Conservation (phyloP, 2,113 vertebrate genomes). For the Caracal caracal region DNA sequence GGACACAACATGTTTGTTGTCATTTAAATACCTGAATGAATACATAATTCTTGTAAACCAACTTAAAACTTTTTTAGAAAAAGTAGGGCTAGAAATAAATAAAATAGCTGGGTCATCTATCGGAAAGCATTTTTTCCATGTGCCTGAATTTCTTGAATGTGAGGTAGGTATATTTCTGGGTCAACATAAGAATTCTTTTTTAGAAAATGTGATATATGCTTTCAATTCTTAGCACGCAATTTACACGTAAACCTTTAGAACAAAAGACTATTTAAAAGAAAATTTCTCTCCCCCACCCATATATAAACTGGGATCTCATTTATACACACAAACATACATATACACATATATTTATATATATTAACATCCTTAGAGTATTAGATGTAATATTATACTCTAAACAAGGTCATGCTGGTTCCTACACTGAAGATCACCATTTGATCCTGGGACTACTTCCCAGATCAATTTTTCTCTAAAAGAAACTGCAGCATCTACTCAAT, state of each 20-base stretch:
- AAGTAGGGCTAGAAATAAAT: neutral
- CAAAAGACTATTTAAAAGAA: neutral
- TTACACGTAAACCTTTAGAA: slow-evolving; percentile 35
- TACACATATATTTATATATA: no score
- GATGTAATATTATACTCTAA: neutral
- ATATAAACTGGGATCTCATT: neutral
- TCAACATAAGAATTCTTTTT: neutral
- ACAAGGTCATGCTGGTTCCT: neutral
- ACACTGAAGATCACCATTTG: neutral
- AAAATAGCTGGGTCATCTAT: neutral
- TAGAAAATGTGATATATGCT: slow-evolving; percentile 1
- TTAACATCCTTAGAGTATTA: neutral
- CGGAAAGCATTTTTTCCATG: neutral
- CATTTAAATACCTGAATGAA: neutral
- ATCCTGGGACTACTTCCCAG: neutral
- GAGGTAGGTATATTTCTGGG: neutral
- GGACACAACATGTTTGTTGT: neutral
- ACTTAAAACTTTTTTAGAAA: neutral
- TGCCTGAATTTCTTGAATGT: neutral
- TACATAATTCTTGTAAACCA: neutral
- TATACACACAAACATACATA: neutral
- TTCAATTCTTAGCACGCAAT: slow-evolving; percentile 24
- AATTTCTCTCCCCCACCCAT: neutral
- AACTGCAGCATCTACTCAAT: neutral
- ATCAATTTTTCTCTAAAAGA: neutral